A percentile compares a stretch with the other conserved stretches of the same genome.
phyloP scores from a whole-genome alignment of 2,888 invertebrate species.

The Synergus umbraculus region DNA sequence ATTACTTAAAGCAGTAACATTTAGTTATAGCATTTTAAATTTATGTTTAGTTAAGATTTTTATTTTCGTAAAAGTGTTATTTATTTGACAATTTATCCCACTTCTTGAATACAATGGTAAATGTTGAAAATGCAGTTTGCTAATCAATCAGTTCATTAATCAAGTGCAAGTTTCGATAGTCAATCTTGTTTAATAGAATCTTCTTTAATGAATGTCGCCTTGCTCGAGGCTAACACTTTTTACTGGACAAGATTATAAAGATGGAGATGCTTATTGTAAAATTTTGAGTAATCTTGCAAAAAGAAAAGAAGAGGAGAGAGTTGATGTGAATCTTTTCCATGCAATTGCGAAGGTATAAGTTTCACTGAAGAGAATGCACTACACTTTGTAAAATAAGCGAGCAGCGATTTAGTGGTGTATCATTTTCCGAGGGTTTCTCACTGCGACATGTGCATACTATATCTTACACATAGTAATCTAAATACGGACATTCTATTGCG shows the following conservation, averaged over 20 bases:
- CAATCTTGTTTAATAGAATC: background rate
- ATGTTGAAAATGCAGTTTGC: background rate
- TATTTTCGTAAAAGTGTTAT: background rate
- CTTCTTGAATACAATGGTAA: background rate
- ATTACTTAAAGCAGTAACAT: background rate
- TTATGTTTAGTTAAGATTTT: background rate
- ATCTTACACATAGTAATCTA: constrained; percentile 49
- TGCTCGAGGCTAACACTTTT: background rate
- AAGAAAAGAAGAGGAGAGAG: background rate
- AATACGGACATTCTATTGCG: constrained; percentile 54
- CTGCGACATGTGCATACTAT: constrained; percentile 43
- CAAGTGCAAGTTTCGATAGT: too few species aligned
- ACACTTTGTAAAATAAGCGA: constrained; percentile 21
- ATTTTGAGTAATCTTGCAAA: background rate
- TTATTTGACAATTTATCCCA: background rate
- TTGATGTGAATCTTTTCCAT: background rate
- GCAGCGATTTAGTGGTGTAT: constrained; percentile 2
- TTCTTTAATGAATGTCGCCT: background rate
- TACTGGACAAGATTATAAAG: background rate
- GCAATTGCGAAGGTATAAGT: constrained; percentile 1
- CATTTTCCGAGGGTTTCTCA: constrained; percentile 44
- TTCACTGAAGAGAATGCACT: constrained; percentile 20
- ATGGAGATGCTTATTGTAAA: too few species aligned
- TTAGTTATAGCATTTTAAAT: background rate
- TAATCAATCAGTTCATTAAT: too few species aligned